Conservation (phyloP, 2,888 invertebrate genomes). For the Molanna angustata region DNA sequence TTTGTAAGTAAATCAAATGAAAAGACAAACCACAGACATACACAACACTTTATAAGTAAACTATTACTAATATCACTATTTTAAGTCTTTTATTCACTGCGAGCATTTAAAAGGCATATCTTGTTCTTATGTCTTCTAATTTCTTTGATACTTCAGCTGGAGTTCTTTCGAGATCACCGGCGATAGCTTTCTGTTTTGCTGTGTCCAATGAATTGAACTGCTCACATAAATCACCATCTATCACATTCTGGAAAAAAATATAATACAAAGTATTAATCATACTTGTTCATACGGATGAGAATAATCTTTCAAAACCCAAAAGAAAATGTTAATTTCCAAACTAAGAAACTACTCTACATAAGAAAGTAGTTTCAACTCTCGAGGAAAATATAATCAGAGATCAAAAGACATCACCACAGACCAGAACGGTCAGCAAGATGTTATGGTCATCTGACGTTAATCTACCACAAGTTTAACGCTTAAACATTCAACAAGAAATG, state of each 20-base stretch:
- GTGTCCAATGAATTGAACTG: conserved; percentile 96
- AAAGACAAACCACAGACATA: no score
- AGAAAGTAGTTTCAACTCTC: conserved; percentile 47
- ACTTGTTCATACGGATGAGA: no score
- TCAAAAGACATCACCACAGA: conserved; percentile 18
- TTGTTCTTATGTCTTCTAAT: conserved; percentile 96
- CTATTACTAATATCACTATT: conserved; percentile 14
- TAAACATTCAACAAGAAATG: conserved; percentile 38
- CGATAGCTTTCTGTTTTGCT: conserved; percentile 91
- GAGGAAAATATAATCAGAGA: conserved; percentile 40
- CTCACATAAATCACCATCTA: conserved; percentile 98
- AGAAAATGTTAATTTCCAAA: conserved; percentile 45
- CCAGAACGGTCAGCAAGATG: conserved; percentile 27
- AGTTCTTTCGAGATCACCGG: conserved; percentile 90
- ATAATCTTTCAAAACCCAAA: background rate
- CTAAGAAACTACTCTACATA: conserved; percentile 41
- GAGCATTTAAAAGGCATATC: conserved; percentile 89
- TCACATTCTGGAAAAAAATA: conserved; percentile 79
- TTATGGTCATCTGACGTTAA: conserved; percentile 36
- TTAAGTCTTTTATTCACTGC: conserved; percentile 5
- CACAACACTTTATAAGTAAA: no score
- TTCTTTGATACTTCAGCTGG: conserved; percentile 98
- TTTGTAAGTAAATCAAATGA: no score
- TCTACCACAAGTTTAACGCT: conserved; percentile 43
- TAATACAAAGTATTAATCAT: conserved; percentile 16